Evolutionary conservation across 2,113 vertebrate species (phyloP), one percentile per base, ranked within the genome.

Genomic region (Laterallus jamaicensis): DNA sequence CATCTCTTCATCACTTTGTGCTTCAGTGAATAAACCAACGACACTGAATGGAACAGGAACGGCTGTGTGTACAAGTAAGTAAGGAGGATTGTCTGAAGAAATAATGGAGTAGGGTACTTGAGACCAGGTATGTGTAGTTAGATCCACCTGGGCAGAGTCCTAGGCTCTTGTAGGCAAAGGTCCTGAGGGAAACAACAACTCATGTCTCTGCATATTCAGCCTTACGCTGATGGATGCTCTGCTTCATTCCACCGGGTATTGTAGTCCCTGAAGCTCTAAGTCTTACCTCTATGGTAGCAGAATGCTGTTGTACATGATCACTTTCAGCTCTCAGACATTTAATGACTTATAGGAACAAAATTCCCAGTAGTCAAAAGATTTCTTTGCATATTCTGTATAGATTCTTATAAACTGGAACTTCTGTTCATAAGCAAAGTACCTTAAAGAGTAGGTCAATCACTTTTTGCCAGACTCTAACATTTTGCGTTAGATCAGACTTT

Each of bases 61-160:
- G 63, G 74, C 96, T 15, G 47, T 17, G 0, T 98, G 98, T 67
- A 77, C 98, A 78, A 96, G 98, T 98, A 95, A 97, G 98, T 96
- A 60, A 40, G 22, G 64, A 90, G 31, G 35, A 49, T 44, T 71
- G 78, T 76, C 55, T 87, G 14, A 76, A 77, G 35, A 67, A 19
- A 16, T 64, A 39, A 37, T n/a, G 58, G 47, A 66, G 21, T 12
- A 59, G 5, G 15, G 21, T 31, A 11, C 63, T 62, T 67, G 17
- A 85, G 60, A 69, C 10, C 8, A 18, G 82, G n/a, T 12, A 10
- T 54, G 24, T 44, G n/a, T 24, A 39, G 29, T 54, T 76, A 64
- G 32, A 79, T 64, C 37, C 11, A 40, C 50, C 35, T 62, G 39
- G 35, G 20, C 12, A 75, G 60, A 95, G 47, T 21, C 22, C 24